A percentile compares a stretch with the other conserved stretches of the same genome.
phyloP scores from a whole-genome alignment of 2,888 invertebrate genomes.

The Cheilosia pagana region DNA sequence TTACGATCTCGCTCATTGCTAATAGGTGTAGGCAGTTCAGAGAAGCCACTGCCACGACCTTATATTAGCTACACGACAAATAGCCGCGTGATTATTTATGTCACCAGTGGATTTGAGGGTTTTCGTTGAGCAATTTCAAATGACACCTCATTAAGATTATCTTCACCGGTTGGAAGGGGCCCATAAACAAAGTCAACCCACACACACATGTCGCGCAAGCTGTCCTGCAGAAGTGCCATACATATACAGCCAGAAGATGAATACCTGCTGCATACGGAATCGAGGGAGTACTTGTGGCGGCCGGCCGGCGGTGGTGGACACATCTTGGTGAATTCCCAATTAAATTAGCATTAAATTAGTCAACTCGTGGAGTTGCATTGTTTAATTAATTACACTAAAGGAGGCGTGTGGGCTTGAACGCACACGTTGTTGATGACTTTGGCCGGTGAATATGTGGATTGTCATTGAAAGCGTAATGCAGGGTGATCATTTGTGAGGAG shows the following conservation, averaged over 20 bases:
- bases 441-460: slow-evolving; percentile 29
- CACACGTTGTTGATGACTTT: slow-evolving; percentile 56
- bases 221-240: slow-evolving; percentile 31
- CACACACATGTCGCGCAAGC: slow-evolving; percentile 23
- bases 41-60: slow-evolving; percentile 51
- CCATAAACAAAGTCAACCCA: slow-evolving; percentile 71
- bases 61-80: slow-evolving; percentile 68
- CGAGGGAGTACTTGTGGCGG: neutral
- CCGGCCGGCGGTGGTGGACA: slow-evolving; percentile 17
- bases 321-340: slow-evolving; percentile 67
- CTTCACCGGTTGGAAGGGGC: slow-evolving; percentile 52
- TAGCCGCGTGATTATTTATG: slow-evolving; percentile 73
- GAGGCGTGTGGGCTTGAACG: slow-evolving; percentile 46
- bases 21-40: slow-evolving; percentile 67
- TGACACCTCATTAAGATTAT: slow-evolving; percentile 75
- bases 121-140: slow-evolving; percentile 71
- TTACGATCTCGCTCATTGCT: slow-evolving; percentile 69
- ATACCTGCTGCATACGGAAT: slow-evolving; percentile 22
- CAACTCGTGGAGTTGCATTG: slow-evolving; percentile 64
- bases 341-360: slow-evolving; percentile 74
- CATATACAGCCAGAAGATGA: slow-evolving; percentile 9
- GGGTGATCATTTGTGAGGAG: slow-evolving; percentile 1
- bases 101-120: slow-evolving; percentile 70
- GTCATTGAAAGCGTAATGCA: slow-evolving; percentile 32
- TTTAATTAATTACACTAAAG: slow-evolving; percentile 65